phyloP scores from a whole-genome alignment of 2,888 invertebrate genomes.

The Hoplodrina ambigua region DNA sequence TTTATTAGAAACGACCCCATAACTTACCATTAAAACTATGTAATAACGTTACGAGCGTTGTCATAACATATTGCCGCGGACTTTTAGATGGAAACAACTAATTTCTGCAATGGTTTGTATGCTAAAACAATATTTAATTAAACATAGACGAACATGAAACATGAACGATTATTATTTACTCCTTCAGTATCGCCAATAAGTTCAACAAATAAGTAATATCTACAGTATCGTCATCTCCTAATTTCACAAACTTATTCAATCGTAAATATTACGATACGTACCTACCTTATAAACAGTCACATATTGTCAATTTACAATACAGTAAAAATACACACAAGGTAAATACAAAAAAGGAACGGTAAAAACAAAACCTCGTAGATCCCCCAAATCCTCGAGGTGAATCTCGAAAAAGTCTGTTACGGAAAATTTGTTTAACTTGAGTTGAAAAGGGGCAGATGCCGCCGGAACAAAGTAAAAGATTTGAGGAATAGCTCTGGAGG shows the following conservation, averaged over 20 bases:
- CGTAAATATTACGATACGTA: neutral
- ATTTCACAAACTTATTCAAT: neutral
- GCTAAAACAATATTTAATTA: slow-evolving; percentile 15
- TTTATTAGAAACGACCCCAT: slow-evolving; percentile 73
- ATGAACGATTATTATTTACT: too few relatives aligned
- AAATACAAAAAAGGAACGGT: slow-evolving; percentile 75
- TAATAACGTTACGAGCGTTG: slow-evolving; percentile 53
- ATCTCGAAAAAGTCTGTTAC: slow-evolving; percentile 85
- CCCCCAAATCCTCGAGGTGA: slow-evolving; percentile 85
- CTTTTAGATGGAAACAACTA: slow-evolving; percentile 30
- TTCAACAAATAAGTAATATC: neutral
- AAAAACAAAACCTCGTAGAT: slow-evolving; percentile 84
- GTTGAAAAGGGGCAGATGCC: slow-evolving; percentile 84
- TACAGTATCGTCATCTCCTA: neutral
- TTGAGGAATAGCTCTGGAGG: slow-evolving; percentile 77
- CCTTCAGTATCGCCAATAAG: too few relatives aligned
- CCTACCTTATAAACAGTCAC: slow-evolving; percentile 11
- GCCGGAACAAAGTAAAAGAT: slow-evolving; percentile 81
- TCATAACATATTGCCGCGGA: slow-evolving; percentile 46
- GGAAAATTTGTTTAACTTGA: slow-evolving; percentile 87
- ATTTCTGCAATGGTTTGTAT: slow-evolving; percentile 13
- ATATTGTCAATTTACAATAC: slow-evolving; percentile 38
- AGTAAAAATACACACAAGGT: slow-evolving; percentile 57
- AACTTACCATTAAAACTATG: slow-evolving; percentile 71
- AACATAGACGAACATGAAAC: neutral